Base-by-base conservation (phyloP, 2,888 invertebrate species). In the Cryptocheilus praepositus region DNA sequence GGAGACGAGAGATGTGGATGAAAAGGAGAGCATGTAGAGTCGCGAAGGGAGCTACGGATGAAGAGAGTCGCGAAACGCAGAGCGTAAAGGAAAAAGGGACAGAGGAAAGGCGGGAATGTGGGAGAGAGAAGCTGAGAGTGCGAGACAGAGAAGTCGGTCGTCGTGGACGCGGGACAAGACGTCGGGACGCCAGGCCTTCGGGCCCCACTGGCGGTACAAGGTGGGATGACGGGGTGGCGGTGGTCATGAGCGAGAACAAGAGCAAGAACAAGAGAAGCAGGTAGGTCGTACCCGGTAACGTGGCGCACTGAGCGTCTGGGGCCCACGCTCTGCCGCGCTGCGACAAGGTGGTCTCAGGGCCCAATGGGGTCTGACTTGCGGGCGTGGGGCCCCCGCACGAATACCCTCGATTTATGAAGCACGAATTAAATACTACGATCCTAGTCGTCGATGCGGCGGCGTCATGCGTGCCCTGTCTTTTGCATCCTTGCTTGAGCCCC, bases 231-330 rank as follows among this genome's bases (percentile, higher is more conserved):
- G 49, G n/a, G 49, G 49, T 49, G 49, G 43, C n/a, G 56, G 36
- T 56, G 56, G 64, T 74, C 80, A 79, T 79, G 78, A 79, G 76
- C 76, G 77, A 78, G 77, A 77, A 76, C 74, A 79, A 81, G 80
- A 76, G 80, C 71, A 74, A 69, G 74, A 77, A 76, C 74, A 76
- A 80, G 81, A 67, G 63, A 74, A 74, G 74, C 81, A 81, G 79
- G 81, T 81, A 81, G 82, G 79, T 77, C 80, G 77, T 74, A 67
- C 28, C 76, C 71, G 68, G 70, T 79, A 83, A 84, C 81, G 83
- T 84, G 83, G 81, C 81, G 82, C 81, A 83, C 80, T 79, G 78
- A 84, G 81, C 82, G 82, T 83, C 80, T 74, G 74, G 76, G 69
- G 79, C 80, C 80, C 79, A 83, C 83, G 83, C 81, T 82, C 82